Conservation (phyloP, 2,888 invertebrate species). For the Pandemis heparana region DNA sequence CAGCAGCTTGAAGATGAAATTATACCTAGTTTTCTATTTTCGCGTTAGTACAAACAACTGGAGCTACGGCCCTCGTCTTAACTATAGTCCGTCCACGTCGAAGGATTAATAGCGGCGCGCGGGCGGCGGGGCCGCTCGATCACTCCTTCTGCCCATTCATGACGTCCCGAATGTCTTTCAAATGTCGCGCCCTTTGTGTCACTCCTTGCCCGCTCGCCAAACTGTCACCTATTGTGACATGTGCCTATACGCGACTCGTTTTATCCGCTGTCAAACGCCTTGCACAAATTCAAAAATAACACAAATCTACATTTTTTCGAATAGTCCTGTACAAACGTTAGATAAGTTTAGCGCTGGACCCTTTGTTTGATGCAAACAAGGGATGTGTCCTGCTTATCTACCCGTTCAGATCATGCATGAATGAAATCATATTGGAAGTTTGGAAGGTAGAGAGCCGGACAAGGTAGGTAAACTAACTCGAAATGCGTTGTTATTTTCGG, state of each 20-base stretch:
- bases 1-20: neutral
- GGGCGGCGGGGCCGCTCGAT: constrained; percentile 62
- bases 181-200: constrained; percentile 73
- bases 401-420: constrained; percentile 61
- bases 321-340: constrained; percentile 77
- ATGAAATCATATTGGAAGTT: constrained; percentile 62
- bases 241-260: constrained; percentile 58
- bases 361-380: constrained; percentile 83
- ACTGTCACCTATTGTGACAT: constrained; percentile 79
- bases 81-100: constrained; percentile 49
- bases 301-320: constrained; percentile 73
- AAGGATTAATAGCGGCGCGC: constrained; percentile 63
- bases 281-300: constrained; percentile 86
- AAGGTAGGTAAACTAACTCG: constrained; percentile 47
- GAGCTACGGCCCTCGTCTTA: neutral
- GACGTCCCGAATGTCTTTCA: constrained; percentile 68
- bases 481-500: constrained; percentile 38
- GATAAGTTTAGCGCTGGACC: constrained; percentile 78
- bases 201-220: constrained; percentile 71
- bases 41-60: neutral
- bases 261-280: constrained; percentile 82
- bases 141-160: constrained; percentile 83
- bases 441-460: constrained; percentile 48
- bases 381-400: constrained; percentile 79
- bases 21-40: neutral